A percentile compares a stretch with the other conserved stretches of the same genome.
These are phyloP conservation scores for Polypterus bichir DNA, from an alignment of 2,113 vertebrate genomes.

Conservation along the genomic window DNA sequence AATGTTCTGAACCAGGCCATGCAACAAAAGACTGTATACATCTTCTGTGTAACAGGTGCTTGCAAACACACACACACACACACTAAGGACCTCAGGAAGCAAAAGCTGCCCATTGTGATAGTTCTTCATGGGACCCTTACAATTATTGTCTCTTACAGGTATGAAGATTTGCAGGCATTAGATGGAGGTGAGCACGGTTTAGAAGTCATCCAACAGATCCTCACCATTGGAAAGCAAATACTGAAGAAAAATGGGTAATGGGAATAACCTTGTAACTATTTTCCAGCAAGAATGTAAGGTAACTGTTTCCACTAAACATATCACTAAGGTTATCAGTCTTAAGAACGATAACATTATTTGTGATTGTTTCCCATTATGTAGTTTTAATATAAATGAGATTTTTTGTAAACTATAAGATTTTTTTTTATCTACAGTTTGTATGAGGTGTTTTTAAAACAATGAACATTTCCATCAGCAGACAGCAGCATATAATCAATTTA, in stretches of 20 bases:
- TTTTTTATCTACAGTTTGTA: too few relatives aligned
- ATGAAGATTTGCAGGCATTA: conserved; percentile 71
- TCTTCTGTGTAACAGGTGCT: too few relatives aligned
- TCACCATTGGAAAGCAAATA: conserved; percentile 59
- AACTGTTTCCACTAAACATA: conserved; percentile 13
- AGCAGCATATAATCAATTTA: too few relatives aligned
- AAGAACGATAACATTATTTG: conserved; percentile 10
- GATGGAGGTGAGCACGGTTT: conserved; percentile 80
- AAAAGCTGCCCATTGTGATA: too few relatives aligned
- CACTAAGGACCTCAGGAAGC: too few relatives aligned
- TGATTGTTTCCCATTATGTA: background rate
- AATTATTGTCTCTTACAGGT: conserved; percentile 42
- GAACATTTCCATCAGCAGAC: too few relatives aligned
- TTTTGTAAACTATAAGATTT: background rate
- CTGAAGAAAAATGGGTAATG: conserved; percentile 67
- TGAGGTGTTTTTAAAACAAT: too few relatives aligned
- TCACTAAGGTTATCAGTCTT: conserved; percentile 18
- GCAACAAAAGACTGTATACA: too few relatives aligned
- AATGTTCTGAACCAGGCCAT: too few relatives aligned
- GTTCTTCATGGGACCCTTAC: too few relatives aligned
- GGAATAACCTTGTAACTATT: background rate
- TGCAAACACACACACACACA: too few relatives aligned
- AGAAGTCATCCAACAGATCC: conserved; percentile 61
- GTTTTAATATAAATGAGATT: conserved; percentile 19
- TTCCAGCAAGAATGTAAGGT: background rate